These are phyloP conservation scores for Conistra vaccinii DNA, from an alignment of 2,888 invertebrate genomes.

Conservation along the genomic window DNA sequence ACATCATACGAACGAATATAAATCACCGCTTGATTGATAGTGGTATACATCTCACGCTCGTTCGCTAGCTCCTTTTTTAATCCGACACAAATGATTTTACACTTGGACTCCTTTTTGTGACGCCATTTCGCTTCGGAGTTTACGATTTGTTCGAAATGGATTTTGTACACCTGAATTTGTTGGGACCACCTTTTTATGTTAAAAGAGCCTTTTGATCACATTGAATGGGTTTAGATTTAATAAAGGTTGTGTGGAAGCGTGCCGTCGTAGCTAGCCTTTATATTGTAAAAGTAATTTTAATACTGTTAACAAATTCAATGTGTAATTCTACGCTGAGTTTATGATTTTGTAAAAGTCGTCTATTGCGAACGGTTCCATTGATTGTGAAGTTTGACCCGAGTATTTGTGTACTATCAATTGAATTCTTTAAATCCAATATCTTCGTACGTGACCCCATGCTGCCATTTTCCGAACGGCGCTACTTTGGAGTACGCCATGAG, in stretches of 20 bases:
- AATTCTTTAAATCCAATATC: slow-evolving; percentile 52
- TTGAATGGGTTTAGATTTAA: slow-evolving; percentile 65
- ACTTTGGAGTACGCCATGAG: slow-evolving; percentile 19
- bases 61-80: slow-evolving; percentile 89
- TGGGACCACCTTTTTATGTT: slow-evolving; percentile 62
- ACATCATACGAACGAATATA: slow-evolving; percentile 89
- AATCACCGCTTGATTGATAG: slow-evolving; percentile 90
- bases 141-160: slow-evolving; percentile 76
- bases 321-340: slow-evolving; percentile 59
- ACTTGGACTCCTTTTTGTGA: slow-evolving; percentile 87
- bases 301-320: slow-evolving; percentile 59
- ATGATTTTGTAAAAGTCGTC: slow-evolving; percentile 48
- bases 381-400: slow-evolving; percentile 51
- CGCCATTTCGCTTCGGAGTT: slow-evolving; percentile 83
- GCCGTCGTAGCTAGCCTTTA: slow-evolving; percentile 48
- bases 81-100: slow-evolving; percentile 90
- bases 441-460: slow-evolving; percentile 50
- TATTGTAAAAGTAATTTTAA: slow-evolving; percentile 63
- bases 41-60: slow-evolving; percentile 88
- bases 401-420: slow-evolving; percentile 51
- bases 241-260: slow-evolving; percentile 57
- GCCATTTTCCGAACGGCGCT: slow-evolving; percentile 21
- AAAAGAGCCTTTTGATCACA: slow-evolving; percentile 63
- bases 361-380: slow-evolving; percentile 25
- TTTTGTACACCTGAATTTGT: slow-evolving; percentile 68